These are phyloP conservation scores for Eristalis pertinax DNA, from an alignment of 2,888 invertebrate species.

Conservation along the genomic window DNA sequence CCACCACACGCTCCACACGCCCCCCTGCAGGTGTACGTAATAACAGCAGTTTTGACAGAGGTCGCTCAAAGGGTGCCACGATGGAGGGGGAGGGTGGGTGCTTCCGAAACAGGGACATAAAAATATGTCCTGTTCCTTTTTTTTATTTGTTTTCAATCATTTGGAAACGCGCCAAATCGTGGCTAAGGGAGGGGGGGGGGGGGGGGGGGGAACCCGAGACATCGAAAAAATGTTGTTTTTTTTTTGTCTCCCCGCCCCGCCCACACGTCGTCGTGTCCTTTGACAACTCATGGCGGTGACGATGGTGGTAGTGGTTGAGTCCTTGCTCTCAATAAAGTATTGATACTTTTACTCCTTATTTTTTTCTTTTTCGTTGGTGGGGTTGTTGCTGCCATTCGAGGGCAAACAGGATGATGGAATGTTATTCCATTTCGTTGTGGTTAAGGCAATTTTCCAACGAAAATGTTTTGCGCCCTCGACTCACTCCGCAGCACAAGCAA, in stretches of 20 bases:
- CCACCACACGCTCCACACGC: not conserved
- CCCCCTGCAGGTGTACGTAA: constrained; percentile 5
- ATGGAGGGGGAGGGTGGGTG: not conserved
- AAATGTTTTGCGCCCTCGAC: constrained; percentile 29
- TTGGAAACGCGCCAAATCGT: constrained; percentile 61
- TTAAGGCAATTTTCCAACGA: constrained; percentile 27
- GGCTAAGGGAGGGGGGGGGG: constrained; percentile 29
- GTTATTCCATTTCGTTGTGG: constrained; percentile 24
- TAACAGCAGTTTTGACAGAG: constrained; percentile 29
- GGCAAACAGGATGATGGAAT: constrained; percentile 34
- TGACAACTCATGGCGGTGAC: not conserved
- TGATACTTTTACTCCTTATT: constrained; percentile 15
- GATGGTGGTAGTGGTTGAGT: too few species aligned
- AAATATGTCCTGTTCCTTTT: constrained; percentile 46
- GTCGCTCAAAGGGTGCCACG: not conserved
- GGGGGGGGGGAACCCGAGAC: constrained; percentile 39
- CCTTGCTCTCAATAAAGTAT: constrained; percentile 43
- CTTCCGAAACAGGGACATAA: constrained; percentile 39
- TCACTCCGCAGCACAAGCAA: not conserved
- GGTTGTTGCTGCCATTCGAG: constrained; percentile 26
- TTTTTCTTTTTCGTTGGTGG: not conserved
- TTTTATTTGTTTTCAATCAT: constrained; percentile 70
- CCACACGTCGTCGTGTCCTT: not conserved
- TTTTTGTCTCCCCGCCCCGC: not conserved
- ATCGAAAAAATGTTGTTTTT: constrained; percentile 8